Conservation (phyloP, 2,888 invertebrate genomes). For the Ophonus ardosiacus region DNA sequence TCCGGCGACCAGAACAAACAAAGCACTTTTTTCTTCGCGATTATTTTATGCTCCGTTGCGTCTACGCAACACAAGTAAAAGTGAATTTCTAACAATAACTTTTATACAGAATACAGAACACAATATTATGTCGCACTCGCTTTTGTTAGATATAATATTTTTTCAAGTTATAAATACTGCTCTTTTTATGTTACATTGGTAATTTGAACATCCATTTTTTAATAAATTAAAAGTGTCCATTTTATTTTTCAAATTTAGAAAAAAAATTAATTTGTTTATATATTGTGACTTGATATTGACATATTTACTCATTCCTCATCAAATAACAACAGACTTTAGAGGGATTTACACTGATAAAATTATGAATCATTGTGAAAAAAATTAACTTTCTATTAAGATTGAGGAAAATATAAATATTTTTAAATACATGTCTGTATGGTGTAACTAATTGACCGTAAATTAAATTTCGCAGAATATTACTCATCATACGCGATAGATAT, state of each 20-base stretch:
- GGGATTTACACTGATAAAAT: constrained; percentile 25
- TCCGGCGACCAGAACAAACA: constrained; percentile 13
- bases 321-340: constrained; percentile 7
- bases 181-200: not conserved
- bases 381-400: not conserved
- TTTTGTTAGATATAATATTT: constrained; percentile 1
- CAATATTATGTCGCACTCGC: not conserved
- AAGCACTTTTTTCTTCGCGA: constrained; percentile 12
- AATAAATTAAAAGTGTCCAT: too few species aligned
- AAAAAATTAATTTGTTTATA: too few species aligned
- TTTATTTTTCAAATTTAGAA: too few species aligned
- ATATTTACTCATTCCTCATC: constrained; percentile 30
- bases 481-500: not conserved
- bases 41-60: constrained; percentile 15
- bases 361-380: not conserved
- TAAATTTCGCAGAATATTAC: not conserved
- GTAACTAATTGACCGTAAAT: not conserved
- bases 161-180: not conserved
- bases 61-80: constrained; percentile 21
- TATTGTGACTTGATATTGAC: too few species aligned
- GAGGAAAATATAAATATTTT: not conserved
- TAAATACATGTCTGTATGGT: not conserved
- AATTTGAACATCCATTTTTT: too few species aligned
- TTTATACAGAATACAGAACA: constrained; percentile 3
- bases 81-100: constrained; percentile 33